phyloP scores from a whole-genome alignment of 2,113 vertebrate species.

The Labeo rohita region DNA sequence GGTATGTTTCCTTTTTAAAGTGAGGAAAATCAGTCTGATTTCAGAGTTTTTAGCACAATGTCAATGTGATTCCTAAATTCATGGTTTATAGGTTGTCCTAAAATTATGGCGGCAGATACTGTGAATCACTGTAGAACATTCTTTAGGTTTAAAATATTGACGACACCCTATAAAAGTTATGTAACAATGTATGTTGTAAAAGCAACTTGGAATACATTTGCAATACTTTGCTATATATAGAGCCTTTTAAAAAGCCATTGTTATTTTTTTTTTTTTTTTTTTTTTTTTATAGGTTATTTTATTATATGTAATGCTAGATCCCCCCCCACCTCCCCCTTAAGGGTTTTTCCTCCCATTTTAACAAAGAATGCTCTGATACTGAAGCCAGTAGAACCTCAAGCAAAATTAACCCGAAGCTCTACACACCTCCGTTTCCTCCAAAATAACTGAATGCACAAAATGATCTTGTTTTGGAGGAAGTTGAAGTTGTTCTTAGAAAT shows the following conservation, averaged over 20 bases:
- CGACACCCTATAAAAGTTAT: not conserved
- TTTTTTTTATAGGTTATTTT: not conserved
- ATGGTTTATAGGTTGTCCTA: too few species aligned
- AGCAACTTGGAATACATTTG: not conserved
- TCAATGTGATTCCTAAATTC: too few species aligned
- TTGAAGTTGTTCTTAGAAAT: not conserved
- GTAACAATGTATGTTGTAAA: not conserved
- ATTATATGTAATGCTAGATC: not conserved
- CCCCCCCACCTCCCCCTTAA: not conserved
- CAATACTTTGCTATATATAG: not conserved
- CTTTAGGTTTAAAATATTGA: not conserved
- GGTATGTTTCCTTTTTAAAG: conserved; percentile 65
- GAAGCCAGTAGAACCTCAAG: not conserved
- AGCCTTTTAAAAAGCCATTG: too few species aligned
- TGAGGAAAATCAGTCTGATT: not conserved
- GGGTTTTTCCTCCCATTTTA: not conserved
- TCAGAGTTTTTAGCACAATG: not conserved
- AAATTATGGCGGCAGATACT: not conserved
- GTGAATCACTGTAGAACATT: not conserved
- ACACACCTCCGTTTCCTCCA: not conserved
- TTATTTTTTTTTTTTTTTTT: not conserved
- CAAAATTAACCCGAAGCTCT: not conserved
- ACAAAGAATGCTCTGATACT: not conserved
- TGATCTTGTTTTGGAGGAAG: not conserved
- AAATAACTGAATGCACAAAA: not conserved